phyloP scores from a whole-genome alignment of 2,113 vertebrate genomes.

The Brachypteracias leptosomus region DNA sequence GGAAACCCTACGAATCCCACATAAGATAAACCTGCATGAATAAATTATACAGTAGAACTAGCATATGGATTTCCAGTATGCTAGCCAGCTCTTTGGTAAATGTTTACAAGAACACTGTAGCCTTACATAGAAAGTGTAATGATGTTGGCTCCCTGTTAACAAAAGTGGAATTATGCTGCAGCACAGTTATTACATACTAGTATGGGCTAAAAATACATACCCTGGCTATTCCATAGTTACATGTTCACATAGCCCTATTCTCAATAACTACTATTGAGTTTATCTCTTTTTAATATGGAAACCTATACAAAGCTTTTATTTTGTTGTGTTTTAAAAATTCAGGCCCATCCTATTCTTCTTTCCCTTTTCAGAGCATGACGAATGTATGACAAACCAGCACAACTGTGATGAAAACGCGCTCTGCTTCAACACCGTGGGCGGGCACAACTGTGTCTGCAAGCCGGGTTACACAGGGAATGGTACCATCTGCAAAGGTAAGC shows the following conservation, averaged over 20 bases:
- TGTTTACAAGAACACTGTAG: neutral
- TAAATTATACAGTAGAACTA: conserved; percentile 4
- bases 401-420: conserved; percentile 93
- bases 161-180: neutral
- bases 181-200: neutral
- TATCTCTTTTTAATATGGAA: neutral
- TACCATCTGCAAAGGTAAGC: conserved; percentile 91
- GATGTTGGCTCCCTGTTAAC: neutral
- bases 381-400: conserved; percentile 92
- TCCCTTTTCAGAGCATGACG: conserved; percentile 88
- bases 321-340: neutral
- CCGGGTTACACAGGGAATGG: conserved; percentile 94
- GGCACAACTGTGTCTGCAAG: conserved; percentile 96
- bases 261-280: neutral
- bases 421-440: conserved; percentile 96
- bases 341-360: neutral
- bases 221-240: neutral
- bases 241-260: neutral
- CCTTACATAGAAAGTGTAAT: neutral
- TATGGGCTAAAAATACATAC: neutral
- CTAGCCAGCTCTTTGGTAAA: neutral
- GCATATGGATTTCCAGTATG: conserved; percentile 38
- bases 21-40: neutral
- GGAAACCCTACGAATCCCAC: neutral
- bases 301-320: neutral